phyloP scores from a whole-genome alignment of 2,888 invertebrate genomes.

The Embidobia sp. region DNA sequence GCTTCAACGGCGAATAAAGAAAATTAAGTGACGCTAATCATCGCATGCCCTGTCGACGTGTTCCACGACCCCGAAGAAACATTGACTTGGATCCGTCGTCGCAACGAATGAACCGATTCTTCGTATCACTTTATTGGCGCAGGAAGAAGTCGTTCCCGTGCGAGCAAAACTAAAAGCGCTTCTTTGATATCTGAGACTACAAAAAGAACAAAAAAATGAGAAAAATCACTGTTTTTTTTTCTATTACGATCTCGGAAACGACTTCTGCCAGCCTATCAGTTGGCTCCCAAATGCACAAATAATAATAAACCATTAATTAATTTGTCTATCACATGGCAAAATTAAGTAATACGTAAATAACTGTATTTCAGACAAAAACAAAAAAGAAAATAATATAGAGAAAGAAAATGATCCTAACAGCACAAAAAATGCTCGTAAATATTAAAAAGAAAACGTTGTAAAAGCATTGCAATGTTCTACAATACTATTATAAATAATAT shows the following conservation, averaged over 20 bases:
- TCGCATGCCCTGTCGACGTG: conserved; percentile 15
- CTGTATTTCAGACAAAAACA: conserved; percentile 58
- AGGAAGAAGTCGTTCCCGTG: conserved; percentile 73
- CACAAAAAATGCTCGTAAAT: too few species aligned
- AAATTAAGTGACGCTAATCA: too few species aligned
- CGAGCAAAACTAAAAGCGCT: conserved; percentile 23
- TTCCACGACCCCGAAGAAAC: conserved; percentile 27
- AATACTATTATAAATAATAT: too few species aligned
- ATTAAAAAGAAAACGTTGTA: too few species aligned
- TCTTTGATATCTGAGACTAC: conserved; percentile 2
- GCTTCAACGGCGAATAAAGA: too few species aligned
- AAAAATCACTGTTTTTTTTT: neutral
- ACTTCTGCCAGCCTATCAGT: conserved; percentile 76
- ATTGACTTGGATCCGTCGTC: conserved; percentile 68
- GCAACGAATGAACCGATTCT: conserved; percentile 73
- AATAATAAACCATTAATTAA: conserved; percentile 37
- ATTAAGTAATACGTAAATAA: conserved; percentile 78
- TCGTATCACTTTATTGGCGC: conserved; percentile 78
- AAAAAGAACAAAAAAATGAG: too few species aligned
- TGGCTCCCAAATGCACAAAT: conserved; percentile 75
- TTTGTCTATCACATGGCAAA: conserved; percentile 75
- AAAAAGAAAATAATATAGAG: conserved; percentile 31
- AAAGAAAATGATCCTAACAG: too few species aligned
- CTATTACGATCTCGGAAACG: conserved; percentile 59
- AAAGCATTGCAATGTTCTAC: too few species aligned